Evolutionary conservation across 2,113 vertebrate species (phyloP), one percentile per base, ranked within the genome.

Genomic region (Saguinus imperator): DNA sequence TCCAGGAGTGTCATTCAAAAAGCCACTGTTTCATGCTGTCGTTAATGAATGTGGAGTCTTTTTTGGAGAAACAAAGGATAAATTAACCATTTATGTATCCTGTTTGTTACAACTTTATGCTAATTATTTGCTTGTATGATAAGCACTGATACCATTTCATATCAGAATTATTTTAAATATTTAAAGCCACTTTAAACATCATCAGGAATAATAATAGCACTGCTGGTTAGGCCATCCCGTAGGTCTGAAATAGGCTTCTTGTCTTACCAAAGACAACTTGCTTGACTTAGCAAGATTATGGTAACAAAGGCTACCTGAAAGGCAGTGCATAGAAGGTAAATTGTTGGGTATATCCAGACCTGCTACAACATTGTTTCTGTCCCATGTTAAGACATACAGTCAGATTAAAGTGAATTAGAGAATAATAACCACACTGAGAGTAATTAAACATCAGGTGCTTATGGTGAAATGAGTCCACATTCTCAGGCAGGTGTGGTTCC

Each of bases 91-190:
- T 75, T 20, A 29, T 82, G 4, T 58, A 55, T 79, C 40, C 27
- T 43, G 0, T 86, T 86, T 72, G 14, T 96, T 92, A 72, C 25
- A 82, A 76, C 14, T 79, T 84, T 57, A 37, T n/a, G 64, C 89
- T 58, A 25, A 75, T 87, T 89, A 52, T 45, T 73, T 91, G 91
- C 50, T 80, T 88, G 25, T 35, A 12, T 45, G 48, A 64, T 79
- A 94, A 87, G 68, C 11, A 82, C 2, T 35, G 35, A 43, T 76
- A 81, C 5, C 32, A 43, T 95, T 96, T 95, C 45, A 87, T 82
- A 73, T 85, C 73, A 97, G 35, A 93, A 82, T 89, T 91, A 32
- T 94, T 80, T 89, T 80, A 85, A 95, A 50, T 64, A 79, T 94
- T 64, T 75, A 87, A 79, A 76, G 50, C 45, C 20, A 45, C 45